Conservation (phyloP, 2,797 vertebrate genomes). For the Tokudaia muenninki region DNA sequence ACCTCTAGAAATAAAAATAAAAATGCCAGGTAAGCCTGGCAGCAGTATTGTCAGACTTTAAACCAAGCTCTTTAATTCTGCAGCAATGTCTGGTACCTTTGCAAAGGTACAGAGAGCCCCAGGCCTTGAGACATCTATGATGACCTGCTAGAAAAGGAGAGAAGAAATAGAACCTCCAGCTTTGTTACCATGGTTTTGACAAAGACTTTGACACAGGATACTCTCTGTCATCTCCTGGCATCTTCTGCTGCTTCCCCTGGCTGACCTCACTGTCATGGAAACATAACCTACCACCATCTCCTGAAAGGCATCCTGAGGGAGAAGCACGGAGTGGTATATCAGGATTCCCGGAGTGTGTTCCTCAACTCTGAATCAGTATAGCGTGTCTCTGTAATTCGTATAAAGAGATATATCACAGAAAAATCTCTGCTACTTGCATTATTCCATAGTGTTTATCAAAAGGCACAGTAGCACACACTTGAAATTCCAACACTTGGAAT, state of each 20-base stretch:
- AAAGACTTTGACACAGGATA: background rate
- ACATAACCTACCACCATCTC: background rate
- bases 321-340: background rate
- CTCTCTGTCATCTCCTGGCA: background rate
- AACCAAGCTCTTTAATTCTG: background rate
- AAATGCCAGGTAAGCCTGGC: background rate
- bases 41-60: background rate
- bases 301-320: background rate
- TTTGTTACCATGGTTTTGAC: background rate
- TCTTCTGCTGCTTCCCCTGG: background rate
- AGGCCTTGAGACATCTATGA: background rate
- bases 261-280: conserved; percentile 54
- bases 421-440: background rate
- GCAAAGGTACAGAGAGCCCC: background rate
- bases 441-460: background rate
- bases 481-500: background rate
- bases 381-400: background rate
- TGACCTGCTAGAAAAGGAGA: background rate
- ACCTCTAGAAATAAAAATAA: background rate
- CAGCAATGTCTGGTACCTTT: background rate
- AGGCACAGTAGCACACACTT: background rate
- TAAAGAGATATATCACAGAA: background rate
- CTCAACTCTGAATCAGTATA: background rate
- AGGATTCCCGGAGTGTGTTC: background rate
- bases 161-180: background rate